Conservation (phyloP, 1,140 invertebrate genomes). For the Berghia stephanieae region DNA sequence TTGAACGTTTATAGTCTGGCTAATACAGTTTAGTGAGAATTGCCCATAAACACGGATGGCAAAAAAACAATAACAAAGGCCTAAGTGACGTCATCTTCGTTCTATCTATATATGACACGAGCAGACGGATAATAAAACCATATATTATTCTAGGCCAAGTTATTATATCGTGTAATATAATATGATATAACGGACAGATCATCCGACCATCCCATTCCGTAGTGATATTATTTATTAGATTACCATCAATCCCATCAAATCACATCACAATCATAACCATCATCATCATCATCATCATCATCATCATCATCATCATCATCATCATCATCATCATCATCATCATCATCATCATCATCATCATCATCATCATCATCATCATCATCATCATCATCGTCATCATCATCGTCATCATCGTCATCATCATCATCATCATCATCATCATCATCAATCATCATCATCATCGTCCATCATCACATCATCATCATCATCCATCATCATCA, state of each 20-base stretch:
- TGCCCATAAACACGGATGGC: no score
- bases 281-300: neutral
- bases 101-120: no score
- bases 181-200: constrained; percentile 3
- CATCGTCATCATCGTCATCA: neutral
- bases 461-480: no score
- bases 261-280: neutral
- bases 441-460: no score
- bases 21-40: no score
- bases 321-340: neutral
- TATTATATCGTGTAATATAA: neutral
- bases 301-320: neutral
- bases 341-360: neutral
- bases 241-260: neutral
- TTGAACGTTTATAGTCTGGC: no score
- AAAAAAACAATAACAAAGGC: no score
- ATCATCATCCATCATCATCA: no score
- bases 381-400: neutral
- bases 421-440: neutral
- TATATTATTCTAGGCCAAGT: neutral
- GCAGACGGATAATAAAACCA: neutral
- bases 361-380: no score
- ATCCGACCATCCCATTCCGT: neutral
- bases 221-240: neutral
- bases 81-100: no score